These are phyloP conservation scores for Zaprionus gabonicus DNA, from an alignment of 1,140 invertebrate genomes.

Conservation along the genomic window DNA sequence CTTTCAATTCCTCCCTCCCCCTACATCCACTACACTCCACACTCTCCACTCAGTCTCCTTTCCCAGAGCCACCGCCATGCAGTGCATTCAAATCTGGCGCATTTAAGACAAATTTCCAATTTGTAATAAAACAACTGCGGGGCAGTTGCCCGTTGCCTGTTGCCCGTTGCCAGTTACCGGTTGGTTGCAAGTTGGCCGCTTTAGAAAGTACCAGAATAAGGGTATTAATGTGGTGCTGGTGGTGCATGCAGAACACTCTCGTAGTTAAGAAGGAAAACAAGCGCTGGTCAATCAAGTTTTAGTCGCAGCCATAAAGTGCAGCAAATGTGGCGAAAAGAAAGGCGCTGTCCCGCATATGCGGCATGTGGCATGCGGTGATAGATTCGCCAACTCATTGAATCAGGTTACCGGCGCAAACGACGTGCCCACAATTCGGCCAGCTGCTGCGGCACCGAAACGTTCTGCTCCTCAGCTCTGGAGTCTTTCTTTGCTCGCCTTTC, in stretches of 20 bases:
- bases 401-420: slow-evolving; percentile 61
- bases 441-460: slow-evolving; percentile 41
- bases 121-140: slow-evolving; percentile 73
- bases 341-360: slow-evolving; percentile 55
- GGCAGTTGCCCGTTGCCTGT: slow-evolving; percentile 16
- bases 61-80: slow-evolving; percentile 21
- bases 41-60: not conserved
- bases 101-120: slow-evolving; percentile 65
- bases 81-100: slow-evolving; percentile 31
- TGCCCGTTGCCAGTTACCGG: slow-evolving; percentile 13
- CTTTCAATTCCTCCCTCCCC: slow-evolving; percentile 23
- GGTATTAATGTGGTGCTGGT: slow-evolving; percentile 18
- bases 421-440: slow-evolving; percentile 47
- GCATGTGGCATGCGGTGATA: slow-evolving; percentile 45
- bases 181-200: slow-evolving; percentile 18
- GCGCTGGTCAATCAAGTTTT: slow-evolving; percentile 68
- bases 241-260: slow-evolving; percentile 31
- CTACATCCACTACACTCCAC: not conserved
- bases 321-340: slow-evolving; percentile 65
- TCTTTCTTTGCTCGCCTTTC: slow-evolving; percentile 49
- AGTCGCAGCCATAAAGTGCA: slow-evolving; percentile 36
- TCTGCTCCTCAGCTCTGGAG: slow-evolving; percentile 13
- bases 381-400: slow-evolving; percentile 67
- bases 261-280: slow-evolving; percentile 26
- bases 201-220: slow-evolving; percentile 67